Base-by-base conservation (phyloP, 2,797 vertebrate genomes). In the Coregonus ussuriensis region DNA sequence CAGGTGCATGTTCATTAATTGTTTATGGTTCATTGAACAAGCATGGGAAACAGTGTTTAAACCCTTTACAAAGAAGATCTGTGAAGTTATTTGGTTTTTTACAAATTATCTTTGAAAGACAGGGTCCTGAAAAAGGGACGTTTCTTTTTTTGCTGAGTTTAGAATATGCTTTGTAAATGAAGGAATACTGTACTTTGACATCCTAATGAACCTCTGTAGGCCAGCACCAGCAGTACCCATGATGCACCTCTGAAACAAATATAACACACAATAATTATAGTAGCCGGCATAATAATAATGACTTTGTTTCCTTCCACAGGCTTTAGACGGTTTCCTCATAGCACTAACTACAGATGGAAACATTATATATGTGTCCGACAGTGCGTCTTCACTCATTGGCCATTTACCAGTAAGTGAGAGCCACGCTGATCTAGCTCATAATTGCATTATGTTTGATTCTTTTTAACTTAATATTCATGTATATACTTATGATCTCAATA, bases 261-360 rank as follows among this genome's bases (percentile, higher is more conserved):
- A 14, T 31, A 16, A 54, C 53, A 31, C 14, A 5, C 29, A 51
- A 59, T 54, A 56, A 53, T 72, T n/a, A 14, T 25, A 21, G 47
- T 59, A 56, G 14, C 72, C 6, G 41, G 9, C 74, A 52, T 51
- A 3, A 15, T 9, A 41, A 63, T 33, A 56, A 56, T 13, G 53
- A 62, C n/a, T 25, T 69, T 79, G 9, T 74, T 80, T 72, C 7
- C 80, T 5, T 63, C 66, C 71, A 14, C 92, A 99, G 98, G 97
- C 97, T 51, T 85, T 99, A 66, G 96, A 97, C 87, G 96, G 96
- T 53, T 97, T 97, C 93, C 92, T 97, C 79, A 92, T 98, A 77
- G 94, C 96, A 80, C 93, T 99, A 82, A 97, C 93, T 72, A 94
- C 94, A 74, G 96, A 98, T 81, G 97, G 98, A 83, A 96, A 97